These are phyloP conservation scores for Drosophila willistoni DNA, from an alignment of 1,140 invertebrate species.

Conservation along the genomic window DNA sequence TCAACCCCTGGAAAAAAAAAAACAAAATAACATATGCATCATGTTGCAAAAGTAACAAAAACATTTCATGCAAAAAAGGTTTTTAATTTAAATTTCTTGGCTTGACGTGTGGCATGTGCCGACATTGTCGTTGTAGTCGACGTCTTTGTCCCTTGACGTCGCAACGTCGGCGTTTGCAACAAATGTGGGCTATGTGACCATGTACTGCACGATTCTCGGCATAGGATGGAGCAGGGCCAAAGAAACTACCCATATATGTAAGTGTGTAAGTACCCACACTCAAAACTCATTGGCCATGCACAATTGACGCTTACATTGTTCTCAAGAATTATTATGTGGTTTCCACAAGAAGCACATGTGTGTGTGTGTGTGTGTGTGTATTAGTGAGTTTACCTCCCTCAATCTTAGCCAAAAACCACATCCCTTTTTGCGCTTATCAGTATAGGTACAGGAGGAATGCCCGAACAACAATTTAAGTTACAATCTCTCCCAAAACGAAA, in stretches of 20 bases:
- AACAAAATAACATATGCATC: slow-evolving; percentile 59
- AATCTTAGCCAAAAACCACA: slow-evolving; percentile 3
- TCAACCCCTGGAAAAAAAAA: neutral
- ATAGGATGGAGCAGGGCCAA: slow-evolving; percentile 33
- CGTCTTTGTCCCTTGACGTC: slow-evolving; percentile 67
- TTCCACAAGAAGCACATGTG: slow-evolving; percentile 56
- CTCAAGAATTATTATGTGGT: slow-evolving; percentile 78
- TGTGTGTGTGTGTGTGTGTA: slow-evolving; percentile 20
- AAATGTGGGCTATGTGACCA: slow-evolving; percentile 52
- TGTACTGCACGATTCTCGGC: slow-evolving; percentile 12
- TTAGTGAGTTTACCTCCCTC: slow-evolving; percentile 3
- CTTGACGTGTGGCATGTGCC: slow-evolving; percentile 78
- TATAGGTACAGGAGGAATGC: slow-evolving; percentile 43
- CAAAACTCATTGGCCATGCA: slow-evolving; percentile 62
- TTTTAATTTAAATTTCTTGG: slow-evolving; percentile 80
- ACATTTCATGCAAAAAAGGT: slow-evolving; percentile 76
- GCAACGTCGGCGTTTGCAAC: slow-evolving; percentile 52
- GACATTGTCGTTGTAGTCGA: slow-evolving; percentile 36
- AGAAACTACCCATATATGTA: slow-evolving; percentile 63
- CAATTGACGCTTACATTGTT: slow-evolving; percentile 80
- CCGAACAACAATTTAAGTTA: slow-evolving; percentile 39
- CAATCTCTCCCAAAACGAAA: slow-evolving; percentile 51
- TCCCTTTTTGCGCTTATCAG: slow-evolving; percentile 54
- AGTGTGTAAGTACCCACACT: slow-evolving; percentile 18
- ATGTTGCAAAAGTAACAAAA: slow-evolving; percentile 51